Base-by-base conservation (phyloP, 37 sponge, comb jelly and placozoan genomes). In the Agelas oroides region DNA sequence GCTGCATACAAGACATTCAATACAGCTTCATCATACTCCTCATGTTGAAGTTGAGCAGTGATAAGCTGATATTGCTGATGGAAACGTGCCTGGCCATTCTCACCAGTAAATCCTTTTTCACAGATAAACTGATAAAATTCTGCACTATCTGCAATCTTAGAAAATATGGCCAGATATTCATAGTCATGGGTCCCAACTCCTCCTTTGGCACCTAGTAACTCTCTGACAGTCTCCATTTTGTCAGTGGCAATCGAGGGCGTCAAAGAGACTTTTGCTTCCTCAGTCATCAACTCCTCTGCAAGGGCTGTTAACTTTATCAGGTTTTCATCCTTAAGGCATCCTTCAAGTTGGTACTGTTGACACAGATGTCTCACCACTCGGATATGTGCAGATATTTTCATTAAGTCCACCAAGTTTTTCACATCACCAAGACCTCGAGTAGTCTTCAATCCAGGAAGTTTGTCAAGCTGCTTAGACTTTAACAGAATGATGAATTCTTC, bases 1-100 rank as follows among this genome's bases (percentile, higher is more conserved):
- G 95, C 95, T 27, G 81, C 90, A 56, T 53, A 54, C 69, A 95
- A 92, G 73, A 92, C 92, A 70, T 85, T 95, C 53, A 95, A 80
- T 0, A 95, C 89, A 2, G 39, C 46, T 46, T 95, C 95, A 36
- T 95, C 84, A 65, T 95, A 94, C 35, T 94, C 95, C 28, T 94
- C 91, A 83, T 94, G 88, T 53, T 90, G 91, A 0, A 94, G 72
- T 70, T 87, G 87, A 31, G 84, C 77, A 19, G 95, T 91, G 62
- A 94, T 94, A 46, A 94, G 77, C 46, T 86, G 87, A 37, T 95
- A 90, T 83, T 95, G 80, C 66, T 95, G 79, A 34, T 76, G 59
- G 37, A 95, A 84, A 36, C 60, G 58, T 6, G 41, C 76, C 11
- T 84, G 85, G 0, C 88, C 92, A 53, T 83, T 57, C 53, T 78